These are phyloP conservation scores for Poliocrania exsul DNA, from an alignment of 2,797 vertebrate species.

Conservation along the genomic window DNA sequence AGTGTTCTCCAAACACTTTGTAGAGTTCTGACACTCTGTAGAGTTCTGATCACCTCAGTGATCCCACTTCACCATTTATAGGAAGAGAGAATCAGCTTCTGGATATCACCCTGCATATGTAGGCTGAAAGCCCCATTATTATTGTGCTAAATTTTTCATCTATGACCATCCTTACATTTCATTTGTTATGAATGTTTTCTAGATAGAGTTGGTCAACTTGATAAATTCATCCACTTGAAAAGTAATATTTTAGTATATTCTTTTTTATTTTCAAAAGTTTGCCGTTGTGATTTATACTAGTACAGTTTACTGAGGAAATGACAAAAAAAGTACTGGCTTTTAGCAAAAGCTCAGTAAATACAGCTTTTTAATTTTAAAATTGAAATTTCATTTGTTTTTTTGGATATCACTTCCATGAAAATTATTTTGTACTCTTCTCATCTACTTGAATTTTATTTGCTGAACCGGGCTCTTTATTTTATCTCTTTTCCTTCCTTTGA, in stretches of 20 bases:
- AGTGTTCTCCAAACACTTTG: background rate
- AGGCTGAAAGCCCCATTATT: background rate
- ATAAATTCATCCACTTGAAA: background rate
- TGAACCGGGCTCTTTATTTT: background rate
- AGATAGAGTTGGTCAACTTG: background rate
- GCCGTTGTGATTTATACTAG: background rate
- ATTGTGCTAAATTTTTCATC: background rate
- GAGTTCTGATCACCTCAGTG: background rate
- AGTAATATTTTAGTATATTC: background rate
- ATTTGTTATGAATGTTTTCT: background rate
- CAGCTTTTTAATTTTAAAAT: background rate
- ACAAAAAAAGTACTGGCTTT: background rate
- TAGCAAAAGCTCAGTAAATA: background rate
- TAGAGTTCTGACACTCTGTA: background rate
- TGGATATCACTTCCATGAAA: background rate
- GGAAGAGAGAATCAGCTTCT: background rate
- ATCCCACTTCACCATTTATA: background rate
- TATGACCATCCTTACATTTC: background rate
- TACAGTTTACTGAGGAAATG: background rate
- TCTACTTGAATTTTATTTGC: background rate
- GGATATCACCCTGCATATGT: background rate
- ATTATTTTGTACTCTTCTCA: background rate
- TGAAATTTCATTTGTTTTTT: background rate
- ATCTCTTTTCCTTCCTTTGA: background rate
- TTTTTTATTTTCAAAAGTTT: background rate